Conservation (phyloP, 1,140 invertebrate species). For the Frieseomelitta varia region DNA sequence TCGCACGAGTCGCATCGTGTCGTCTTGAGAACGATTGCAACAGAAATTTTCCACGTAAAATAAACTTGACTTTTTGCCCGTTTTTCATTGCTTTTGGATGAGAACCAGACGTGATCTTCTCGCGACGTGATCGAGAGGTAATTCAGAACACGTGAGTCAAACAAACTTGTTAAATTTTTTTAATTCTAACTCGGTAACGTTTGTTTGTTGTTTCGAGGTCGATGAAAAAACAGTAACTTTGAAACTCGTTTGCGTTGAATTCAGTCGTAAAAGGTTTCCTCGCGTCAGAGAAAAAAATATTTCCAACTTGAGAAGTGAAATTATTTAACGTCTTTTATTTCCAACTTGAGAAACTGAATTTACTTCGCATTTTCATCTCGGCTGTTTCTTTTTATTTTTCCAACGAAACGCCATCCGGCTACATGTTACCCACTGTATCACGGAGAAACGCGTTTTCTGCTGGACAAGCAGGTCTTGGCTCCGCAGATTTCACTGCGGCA, state of each 20-base stretch:
- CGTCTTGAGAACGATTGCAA: not conserved
- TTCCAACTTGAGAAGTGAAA: not conserved
- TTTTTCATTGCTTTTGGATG: not conserved
- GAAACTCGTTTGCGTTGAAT: not conserved
- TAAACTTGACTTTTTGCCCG: not conserved
- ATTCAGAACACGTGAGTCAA: not conserved
- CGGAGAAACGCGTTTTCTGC: not conserved
- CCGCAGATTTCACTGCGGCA: not conserved
- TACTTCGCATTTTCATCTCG: no score
- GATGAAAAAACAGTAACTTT: not conserved
- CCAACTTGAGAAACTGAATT: not conserved
- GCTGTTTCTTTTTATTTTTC: not conserved
- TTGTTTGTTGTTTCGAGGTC: not conserved
- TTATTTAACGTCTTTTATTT: no score
- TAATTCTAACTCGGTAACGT: not conserved
- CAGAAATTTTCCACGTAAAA: conserved; percentile 8
- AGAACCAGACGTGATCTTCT: not conserved
- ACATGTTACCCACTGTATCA: not conserved
- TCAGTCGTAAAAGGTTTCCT: not conserved
- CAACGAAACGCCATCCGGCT: not conserved
- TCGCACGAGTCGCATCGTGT: not conserved
- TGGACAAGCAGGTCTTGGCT: not conserved
- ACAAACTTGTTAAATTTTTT: no score
- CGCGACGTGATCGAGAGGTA: not conserved
- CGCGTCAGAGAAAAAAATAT: not conserved